Evolutionary conservation across 2,797 vertebrate genomes (phyloP).

Genomic region (Pseudochirops corinnae): DNA sequence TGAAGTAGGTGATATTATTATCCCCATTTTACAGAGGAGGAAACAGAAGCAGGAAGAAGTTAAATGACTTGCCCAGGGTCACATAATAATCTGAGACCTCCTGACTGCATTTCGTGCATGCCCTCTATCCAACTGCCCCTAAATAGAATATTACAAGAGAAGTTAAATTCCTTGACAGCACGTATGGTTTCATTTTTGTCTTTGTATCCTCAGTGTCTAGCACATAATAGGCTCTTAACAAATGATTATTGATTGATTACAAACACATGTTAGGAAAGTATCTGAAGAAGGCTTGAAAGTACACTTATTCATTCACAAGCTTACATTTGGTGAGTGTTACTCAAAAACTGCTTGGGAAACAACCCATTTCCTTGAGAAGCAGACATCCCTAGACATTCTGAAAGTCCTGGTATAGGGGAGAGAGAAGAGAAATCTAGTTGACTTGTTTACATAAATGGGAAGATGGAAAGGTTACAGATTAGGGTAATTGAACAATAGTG

Average conservation of each 20-base stretch:
- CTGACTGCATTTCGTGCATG: background rate
- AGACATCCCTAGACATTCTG: background rate
- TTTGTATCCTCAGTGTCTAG: background rate
- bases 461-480: background rate
- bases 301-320: background rate
- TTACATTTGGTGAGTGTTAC: background rate
- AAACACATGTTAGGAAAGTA: conserved; percentile 24
- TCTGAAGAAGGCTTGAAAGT: conserved; percentile 15
- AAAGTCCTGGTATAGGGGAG: background rate
- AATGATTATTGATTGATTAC: conserved; percentile 51
- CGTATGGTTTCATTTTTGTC: background rate
- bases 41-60: background rate
- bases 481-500: background rate
- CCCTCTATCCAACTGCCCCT: background rate
- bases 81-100: background rate
- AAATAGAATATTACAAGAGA: background rate
- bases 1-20: background rate
- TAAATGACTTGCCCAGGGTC: background rate
- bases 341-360: conserved; percentile 5
- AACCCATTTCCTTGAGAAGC: background rate
- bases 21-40: background rate
- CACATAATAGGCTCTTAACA: background rate
- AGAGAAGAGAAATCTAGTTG: background rate
- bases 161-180: background rate
- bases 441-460: background rate